Base-by-base conservation (phyloP, 2,888 invertebrate genomes). In the Stenoptilia bipunctidactyla region DNA sequence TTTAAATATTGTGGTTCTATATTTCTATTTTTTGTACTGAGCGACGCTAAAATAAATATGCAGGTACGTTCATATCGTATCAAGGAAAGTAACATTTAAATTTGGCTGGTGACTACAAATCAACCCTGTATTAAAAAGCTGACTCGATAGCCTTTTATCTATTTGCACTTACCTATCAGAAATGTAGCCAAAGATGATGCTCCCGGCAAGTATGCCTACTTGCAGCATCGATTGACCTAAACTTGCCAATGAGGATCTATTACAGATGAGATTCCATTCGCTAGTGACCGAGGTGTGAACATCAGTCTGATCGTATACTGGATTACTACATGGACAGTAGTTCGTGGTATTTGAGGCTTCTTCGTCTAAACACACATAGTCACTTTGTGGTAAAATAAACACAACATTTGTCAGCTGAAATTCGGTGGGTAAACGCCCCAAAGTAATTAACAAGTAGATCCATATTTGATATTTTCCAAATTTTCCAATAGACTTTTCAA, bases 251-350 rank as follows among this genome's bases (percentile, higher is more conserved):
- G 75, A 73, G 34, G 65, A 58, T 44, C 67, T 66, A 15, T 80
- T 80, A 45, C 87, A 87, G 20, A 87, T 85, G 37, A 87, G 64
- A 49, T 84, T 48, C 85, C 85, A 87, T 66, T 87, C 67, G 4
- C 76, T 80, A 1, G 80, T 68, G n/a, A 86, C 85, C 2, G 85
- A 85, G 47, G 71, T 77, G 12, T 55, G 52, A 45, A 86, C 85
- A 30, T 68, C 57, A 27, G 64, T 72, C 15, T 61, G 60, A 43
- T 86, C 83, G 45, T 83, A 86, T 13, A 83, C 14, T 82, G 87
- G 59, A 40, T 56, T 48, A 13, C 46, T 43, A 45, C 63, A 62
- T 0, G 64, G 64, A 39, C 64, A 65, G 36, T 51, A 41, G 38
- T 62, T 61, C 2, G 59, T 58, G 8, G 46, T 36, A 37, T 63